Evolutionary conservation across 2,113 vertebrate genomes (phyloP), one percentile per base, ranked within the genome.

Genomic region (Setophaga kirtlandii): DNA sequence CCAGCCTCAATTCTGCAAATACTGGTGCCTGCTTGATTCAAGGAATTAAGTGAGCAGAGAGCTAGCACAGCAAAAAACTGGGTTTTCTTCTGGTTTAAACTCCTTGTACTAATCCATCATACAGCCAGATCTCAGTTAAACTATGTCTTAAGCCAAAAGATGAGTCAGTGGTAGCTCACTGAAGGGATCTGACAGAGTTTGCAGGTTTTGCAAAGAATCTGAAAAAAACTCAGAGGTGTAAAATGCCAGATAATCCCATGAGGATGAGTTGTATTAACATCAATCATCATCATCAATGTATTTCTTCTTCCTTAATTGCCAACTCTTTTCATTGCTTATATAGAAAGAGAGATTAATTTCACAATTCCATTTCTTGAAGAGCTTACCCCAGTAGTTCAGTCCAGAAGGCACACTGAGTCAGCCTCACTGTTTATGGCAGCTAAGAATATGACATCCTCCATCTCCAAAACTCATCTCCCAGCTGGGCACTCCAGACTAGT

Each of bases 121-220:
- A 55, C 60, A 78, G 64, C 30, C 64, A 92, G 27, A 90, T 78
- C 83, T 88, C 86, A 67, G 50, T 65, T 67, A 86, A 96, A 67
- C 82, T 76, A 47, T 31, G 74, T 77, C 52, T 60, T 42, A 63
- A 92, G 63, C 76, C 94, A 93, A 94, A 80, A 93, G 52, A 93
- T 93, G 85, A 96, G 83, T 89, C 85, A 83, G 68, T 10, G 5
- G 78, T 76, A 85, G 83, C 53, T 94, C 62, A 80, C 41, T 56
- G 71, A 46, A 69, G 50, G n/a, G 67, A 97, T 87, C 82, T 94
- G 75, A 78, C 59, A 88, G 73, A 81, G 79, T 93, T 64, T 71
- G 84, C 71, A 83, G 50, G 37, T 87, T 96, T 95, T 84, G 65
- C 53, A 91, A 75, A 83, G 56, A 90, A 95, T 77, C 55, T 70